Evolutionary conservation across 2,113 vertebrate genomes (phyloP).

Genomic region (Nycticebus coucang): DNA sequence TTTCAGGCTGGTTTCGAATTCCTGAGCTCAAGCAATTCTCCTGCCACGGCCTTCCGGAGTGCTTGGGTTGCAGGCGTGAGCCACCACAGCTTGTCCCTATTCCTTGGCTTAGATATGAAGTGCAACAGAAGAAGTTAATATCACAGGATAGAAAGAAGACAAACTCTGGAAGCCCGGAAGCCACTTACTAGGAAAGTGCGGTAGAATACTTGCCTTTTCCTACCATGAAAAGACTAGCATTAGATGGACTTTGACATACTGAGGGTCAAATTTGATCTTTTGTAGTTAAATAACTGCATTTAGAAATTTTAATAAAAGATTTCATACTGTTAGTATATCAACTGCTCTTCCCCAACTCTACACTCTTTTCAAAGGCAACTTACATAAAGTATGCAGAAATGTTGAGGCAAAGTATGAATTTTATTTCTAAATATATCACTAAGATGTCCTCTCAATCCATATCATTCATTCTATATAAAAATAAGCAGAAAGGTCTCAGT

Average conservation of each 20-base stretch:
- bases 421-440: neutral
- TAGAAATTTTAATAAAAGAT: neutral
- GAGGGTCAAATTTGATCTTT: neutral
- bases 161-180: neutral
- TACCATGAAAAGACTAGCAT: neutral
- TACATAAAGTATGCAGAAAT: neutral
- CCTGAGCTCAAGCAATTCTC: too few species aligned
- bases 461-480: neutral
- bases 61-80: too few species aligned
- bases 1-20: too few species aligned
- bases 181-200: neutral
- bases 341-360: neutral
- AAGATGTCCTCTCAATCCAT: neutral
- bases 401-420: neutral
- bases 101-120: neutral
- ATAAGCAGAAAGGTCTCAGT: neutral
- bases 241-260: neutral
- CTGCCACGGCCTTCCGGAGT: too few species aligned
- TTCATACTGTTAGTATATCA: neutral
- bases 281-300: conserved; percentile 13
- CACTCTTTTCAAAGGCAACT: neutral
- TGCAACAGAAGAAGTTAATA: neutral
- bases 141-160: neutral
- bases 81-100: neutral
- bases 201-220: neutral